These are phyloP conservation scores for Capitulum mitella DNA, from an alignment of 2,888 invertebrate species.

Conservation along the genomic window DNA sequence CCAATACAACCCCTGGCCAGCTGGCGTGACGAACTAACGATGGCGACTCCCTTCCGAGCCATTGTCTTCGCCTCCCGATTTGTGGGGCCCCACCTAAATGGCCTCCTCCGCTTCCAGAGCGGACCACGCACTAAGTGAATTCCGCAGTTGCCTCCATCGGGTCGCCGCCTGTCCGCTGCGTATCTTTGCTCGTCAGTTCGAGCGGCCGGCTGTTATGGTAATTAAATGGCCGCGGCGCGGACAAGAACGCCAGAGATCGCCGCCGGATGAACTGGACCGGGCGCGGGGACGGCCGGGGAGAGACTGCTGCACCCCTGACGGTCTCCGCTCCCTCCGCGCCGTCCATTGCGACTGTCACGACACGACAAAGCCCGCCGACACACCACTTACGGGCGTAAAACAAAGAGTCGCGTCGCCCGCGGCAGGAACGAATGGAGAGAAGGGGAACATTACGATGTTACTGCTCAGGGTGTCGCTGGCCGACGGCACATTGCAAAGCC, in stretches of 20 bases:
- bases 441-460: no score
- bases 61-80: no score
- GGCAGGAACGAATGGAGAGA: no score
- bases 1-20: no score
- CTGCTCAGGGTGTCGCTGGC: no score
- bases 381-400: not conserved
- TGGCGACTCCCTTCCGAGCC: no score
- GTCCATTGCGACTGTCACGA: not conserved
- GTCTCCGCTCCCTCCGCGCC: no score
- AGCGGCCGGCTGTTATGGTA: not conserved
- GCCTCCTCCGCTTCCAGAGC: not conserved
- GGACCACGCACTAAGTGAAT: not conserved
- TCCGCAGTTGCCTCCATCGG: not conserved
- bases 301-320: not conserved
- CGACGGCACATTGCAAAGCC: no score
- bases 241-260: not conserved
- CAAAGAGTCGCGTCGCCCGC: not conserved
- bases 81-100: no score
- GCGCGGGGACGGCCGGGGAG: not conserved
- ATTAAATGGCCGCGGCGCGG: not conserved
- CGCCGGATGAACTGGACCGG: not conserved
- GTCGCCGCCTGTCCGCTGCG: not conserved
- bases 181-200: not conserved
- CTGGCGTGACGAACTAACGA: no score
- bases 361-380: not conserved